phyloP scores from a whole-genome alignment of 2,113 vertebrate genomes.

The Calidris pugnax region DNA sequence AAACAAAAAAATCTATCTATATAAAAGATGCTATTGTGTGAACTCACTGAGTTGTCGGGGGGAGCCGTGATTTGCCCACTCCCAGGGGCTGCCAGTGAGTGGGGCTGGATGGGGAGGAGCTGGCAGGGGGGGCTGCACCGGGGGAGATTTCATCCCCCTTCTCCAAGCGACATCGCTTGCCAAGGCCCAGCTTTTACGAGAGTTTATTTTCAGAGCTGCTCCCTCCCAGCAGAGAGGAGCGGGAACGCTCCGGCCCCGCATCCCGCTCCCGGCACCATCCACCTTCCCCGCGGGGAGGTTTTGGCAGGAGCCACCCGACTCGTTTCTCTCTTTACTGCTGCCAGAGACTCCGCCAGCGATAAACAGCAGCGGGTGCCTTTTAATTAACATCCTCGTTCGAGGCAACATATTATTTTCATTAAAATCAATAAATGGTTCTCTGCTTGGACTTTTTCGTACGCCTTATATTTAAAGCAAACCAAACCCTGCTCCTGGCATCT shows the following conservation, averaged over 20 bases:
- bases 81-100: not conserved
- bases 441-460: not conserved
- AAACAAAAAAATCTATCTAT: not conserved
- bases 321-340: slow-evolving; percentile 18
- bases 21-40: slow-evolving; percentile 50
- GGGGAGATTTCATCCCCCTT: not conserved
- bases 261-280: slow-evolving; percentile 17
- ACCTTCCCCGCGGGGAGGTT: slow-evolving; percentile 39
- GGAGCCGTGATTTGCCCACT: not conserved
- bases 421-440: slow-evolving; percentile 42
- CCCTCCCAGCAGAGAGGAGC: not conserved
- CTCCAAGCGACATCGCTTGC: rapidly evolving
- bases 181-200: not conserved
- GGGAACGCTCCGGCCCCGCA: not conserved
- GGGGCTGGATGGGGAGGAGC: not conserved
- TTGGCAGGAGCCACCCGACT: not conserved
- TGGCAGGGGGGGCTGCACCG: not conserved
- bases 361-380: slow-evolving; percentile 55
- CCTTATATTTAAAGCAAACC: not conserved
- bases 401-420: slow-evolving; percentile 61
- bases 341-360: slow-evolving; percentile 45
- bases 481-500: slow-evolving; percentile 21
- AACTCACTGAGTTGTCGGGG: slow-evolving; percentile 1
- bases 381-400: slow-evolving; percentile 53
- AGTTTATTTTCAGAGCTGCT: not conserved